Evolutionary conservation across 2,113 vertebrate species (phyloP).

Genomic region (Carettochelys insculpta): DNA sequence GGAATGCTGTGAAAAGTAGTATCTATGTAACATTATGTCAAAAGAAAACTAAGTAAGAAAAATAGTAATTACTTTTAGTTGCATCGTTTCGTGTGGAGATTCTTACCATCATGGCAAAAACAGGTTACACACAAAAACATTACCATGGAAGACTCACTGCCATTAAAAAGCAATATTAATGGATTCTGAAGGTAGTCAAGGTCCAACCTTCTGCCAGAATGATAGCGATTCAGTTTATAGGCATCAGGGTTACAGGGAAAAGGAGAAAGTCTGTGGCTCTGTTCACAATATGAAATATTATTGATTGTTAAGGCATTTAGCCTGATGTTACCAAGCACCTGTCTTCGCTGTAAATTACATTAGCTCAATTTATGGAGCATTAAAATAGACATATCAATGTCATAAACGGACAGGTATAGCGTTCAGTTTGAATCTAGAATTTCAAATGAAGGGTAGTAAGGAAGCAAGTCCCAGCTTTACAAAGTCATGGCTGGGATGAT

Average conservation of each 20-base stretch:
- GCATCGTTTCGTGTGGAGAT: not conserved
- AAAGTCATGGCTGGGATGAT: too few relatives aligned
- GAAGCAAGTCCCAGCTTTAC: too few relatives aligned
- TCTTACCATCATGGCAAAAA: rapidly evolving
- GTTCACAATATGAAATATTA: too few relatives aligned
- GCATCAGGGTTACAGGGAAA: not conserved
- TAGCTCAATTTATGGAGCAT: too few relatives aligned
- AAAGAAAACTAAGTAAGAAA: not conserved
- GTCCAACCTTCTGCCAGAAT: not conserved
- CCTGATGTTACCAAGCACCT: too few relatives aligned
- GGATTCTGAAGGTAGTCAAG: not conserved
- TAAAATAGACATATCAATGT: too few relatives aligned
- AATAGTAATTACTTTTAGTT: not conserved
- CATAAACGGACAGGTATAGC: too few relatives aligned
- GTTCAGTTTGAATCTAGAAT: too few relatives aligned
- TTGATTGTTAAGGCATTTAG: too few relatives aligned
- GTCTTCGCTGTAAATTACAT: too few relatives aligned
- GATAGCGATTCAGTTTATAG: rapidly evolving
- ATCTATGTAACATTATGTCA: not conserved
- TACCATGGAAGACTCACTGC: rapidly evolving
- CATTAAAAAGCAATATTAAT: rapidly evolving
- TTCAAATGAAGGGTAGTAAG: too few relatives aligned
- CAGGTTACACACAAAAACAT: rapidly evolving
- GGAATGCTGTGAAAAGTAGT: not conserved
- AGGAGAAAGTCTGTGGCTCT: not conserved